These are phyloP conservation scores for Ictinia mississippiensis DNA, from an alignment of 2,797 vertebrate species.

Conservation along the genomic window DNA sequence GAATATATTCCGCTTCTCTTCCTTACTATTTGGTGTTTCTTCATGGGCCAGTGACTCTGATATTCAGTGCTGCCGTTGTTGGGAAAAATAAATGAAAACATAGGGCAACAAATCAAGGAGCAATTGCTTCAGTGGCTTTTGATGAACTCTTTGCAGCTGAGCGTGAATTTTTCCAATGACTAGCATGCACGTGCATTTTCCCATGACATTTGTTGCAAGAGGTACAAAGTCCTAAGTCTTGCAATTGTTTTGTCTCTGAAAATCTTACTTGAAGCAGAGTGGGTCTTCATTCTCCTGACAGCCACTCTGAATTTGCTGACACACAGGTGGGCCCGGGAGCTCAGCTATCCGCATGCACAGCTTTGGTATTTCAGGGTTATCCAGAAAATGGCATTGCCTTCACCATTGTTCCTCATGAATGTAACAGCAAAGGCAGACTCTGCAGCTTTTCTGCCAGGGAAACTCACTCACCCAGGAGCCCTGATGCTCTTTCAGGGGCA, in stretches of 20 bases:
- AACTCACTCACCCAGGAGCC: not conserved
- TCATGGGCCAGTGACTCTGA: not conserved
- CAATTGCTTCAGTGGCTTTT: not conserved
- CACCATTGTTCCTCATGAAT: not conserved
- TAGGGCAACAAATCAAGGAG: not conserved
- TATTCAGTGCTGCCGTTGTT: not conserved
- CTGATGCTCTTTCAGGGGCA: not conserved
- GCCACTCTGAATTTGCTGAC: not conserved
- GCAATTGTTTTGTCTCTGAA: not conserved
- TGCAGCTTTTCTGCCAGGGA: not conserved
- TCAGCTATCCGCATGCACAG: not conserved
- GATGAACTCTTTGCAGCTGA: not conserved
- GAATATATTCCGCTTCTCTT: not conserved
- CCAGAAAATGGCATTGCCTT: not conserved
- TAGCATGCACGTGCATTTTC: not conserved
- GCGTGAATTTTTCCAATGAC: not conserved
- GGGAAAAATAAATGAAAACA: not conserved
- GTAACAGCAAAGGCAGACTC: not conserved
- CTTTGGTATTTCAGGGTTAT: not conserved
- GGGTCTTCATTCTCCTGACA: not conserved
- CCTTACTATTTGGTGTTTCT: not conserved
- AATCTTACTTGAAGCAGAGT: not conserved
- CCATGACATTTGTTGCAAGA: not conserved
- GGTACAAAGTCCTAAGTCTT: not conserved
- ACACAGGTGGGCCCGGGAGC: not conserved